A percentile compares a stretch with the other conserved stretches of the same genome.
phyloP scores from a whole-genome alignment of 1,140 invertebrate genomes.

The Agrypnia vestita region DNA sequence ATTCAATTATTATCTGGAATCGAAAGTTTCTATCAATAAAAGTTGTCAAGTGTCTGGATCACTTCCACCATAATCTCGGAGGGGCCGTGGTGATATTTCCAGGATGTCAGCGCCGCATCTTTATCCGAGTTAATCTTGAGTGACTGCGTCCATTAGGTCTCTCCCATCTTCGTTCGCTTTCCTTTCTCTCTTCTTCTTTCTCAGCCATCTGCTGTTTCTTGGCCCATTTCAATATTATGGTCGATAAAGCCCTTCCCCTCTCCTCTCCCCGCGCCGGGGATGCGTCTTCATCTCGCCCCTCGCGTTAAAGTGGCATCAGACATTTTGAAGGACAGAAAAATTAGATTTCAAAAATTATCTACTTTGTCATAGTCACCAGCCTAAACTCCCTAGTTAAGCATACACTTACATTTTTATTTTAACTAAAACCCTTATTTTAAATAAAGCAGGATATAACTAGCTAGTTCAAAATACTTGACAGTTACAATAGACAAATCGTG shows the following conservation, averaged over 20 bases:
- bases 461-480: no score
- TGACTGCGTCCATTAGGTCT: slow-evolving; percentile 34
- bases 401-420: no score
- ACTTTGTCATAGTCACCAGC: no score
- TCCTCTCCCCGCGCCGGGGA: background rate
- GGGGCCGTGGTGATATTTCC: slow-evolving; percentile 8
- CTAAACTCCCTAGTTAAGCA: no score
- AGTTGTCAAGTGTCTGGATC: background rate
- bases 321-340: background rate
- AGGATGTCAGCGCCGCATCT: slow-evolving; percentile 23
- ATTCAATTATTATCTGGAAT: slow-evolving; percentile 5
- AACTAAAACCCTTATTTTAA: no score
- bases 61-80: slow-evolving; percentile 5
- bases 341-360: no score
- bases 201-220: background rate
- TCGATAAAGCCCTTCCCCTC: background rate
- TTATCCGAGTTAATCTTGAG: slow-evolving; percentile 39
- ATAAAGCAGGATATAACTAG: no score
- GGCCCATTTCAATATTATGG: slow-evolving; percentile 2
- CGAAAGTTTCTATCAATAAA: background rate
- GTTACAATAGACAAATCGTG: no score
- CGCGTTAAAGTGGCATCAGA: background rate
- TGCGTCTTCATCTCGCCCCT: background rate
- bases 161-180: background rate
- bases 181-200: background rate